phyloP scores from a whole-genome alignment of 2,888 invertebrate species.

The Odontomyia ornata region DNA sequence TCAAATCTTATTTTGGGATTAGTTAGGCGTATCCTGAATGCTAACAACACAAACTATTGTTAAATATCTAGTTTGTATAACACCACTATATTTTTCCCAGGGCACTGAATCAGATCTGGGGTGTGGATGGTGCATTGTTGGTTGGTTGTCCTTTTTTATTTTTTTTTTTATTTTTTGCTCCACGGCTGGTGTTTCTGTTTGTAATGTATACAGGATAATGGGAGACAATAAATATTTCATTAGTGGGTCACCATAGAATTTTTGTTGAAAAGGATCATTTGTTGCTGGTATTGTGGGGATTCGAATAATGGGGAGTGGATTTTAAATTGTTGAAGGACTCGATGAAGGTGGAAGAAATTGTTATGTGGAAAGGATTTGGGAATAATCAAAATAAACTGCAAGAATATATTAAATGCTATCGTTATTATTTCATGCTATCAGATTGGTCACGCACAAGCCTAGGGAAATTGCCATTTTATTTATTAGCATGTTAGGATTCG shows the following conservation, averaged over 20 bases:
- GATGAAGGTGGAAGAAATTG: too few species aligned
- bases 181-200: neutral
- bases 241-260: neutral
- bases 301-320: too few species aligned
- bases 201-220: neutral
- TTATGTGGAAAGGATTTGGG: too few species aligned
- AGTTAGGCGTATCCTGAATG: conserved; percentile 31
- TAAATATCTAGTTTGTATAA: conserved; percentile 12
- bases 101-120: neutral
- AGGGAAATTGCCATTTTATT: too few species aligned
- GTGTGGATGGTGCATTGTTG: neutral
- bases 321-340: too few species aligned
- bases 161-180: neutral
- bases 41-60: conserved; percentile 34
- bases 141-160: neutral
- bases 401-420: too few species aligned
- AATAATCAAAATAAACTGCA: too few species aligned
- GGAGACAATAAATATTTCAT: conserved; percentile 5
- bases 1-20: conserved; percentile 44
- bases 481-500: too few species aligned
- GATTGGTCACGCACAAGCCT: too few species aligned
- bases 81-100: neutral
- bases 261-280: neutral
- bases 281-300: too few species aligned
- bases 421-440: too few species aligned